These are phyloP conservation scores for Atta texana DNA, from an alignment of 1,140 invertebrate genomes.

Conservation along the genomic window DNA sequence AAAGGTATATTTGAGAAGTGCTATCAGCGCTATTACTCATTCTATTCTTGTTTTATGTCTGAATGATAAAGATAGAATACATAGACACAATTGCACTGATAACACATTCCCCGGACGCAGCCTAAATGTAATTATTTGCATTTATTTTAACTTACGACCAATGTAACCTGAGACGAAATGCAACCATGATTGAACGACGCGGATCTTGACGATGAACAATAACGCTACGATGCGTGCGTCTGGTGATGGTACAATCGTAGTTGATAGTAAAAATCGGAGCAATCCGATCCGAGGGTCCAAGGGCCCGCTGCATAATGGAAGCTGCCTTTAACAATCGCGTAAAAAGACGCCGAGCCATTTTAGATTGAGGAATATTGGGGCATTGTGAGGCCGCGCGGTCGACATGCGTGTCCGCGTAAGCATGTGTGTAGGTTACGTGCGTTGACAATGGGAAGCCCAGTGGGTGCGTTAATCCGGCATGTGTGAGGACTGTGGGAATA, in stretches of 20 bases:
- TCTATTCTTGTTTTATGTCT: no score
- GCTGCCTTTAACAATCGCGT: constrained; percentile 74
- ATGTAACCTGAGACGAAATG: not conserved
- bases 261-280: constrained; percentile 73
- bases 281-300: constrained; percentile 73
- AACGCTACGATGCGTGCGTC: constrained; percentile 16
- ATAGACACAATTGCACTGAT: no score
- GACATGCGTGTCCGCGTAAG: constrained; percentile 41
- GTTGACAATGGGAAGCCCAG: constrained; percentile 78
- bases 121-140: constrained; percentile 1
- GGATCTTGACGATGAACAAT: constrained; percentile 40
- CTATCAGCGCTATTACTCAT: no score
- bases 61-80: no score
- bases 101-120: no score
- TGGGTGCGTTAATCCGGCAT: constrained; percentile 74
- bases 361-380: constrained; percentile 78
- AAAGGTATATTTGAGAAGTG: not conserved
- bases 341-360: constrained; percentile 74
- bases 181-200: constrained; percentile 6
- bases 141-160: not conserved
- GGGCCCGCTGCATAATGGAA: constrained; percentile 70
- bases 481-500: constrained; percentile 76
- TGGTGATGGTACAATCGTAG: constrained; percentile 30
- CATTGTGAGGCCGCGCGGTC: constrained; percentile 68
- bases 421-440: constrained; percentile 49